Evolutionary conservation across 1,140 invertebrate species (phyloP).

Genomic region (Drosophila nigrodunni): DNA sequence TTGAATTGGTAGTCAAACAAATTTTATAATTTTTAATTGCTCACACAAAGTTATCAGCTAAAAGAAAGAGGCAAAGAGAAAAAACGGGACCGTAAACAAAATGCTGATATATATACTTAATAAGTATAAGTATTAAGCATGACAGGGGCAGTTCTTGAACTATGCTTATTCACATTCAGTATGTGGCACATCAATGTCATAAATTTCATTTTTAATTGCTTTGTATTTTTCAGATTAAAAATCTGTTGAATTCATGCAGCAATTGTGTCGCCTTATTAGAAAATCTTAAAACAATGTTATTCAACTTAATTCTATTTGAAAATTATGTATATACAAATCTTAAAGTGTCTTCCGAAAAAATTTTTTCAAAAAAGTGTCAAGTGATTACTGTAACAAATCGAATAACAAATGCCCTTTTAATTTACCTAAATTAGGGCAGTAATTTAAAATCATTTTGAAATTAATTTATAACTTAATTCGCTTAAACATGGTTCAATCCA

Average conservation of each 20-base stretch:
- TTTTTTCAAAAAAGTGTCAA: conserved; percentile 46
- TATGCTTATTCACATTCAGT: neutral
- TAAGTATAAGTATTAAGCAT: conserved; percentile 1
- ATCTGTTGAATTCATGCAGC: conserved; percentile 26
- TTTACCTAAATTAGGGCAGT: no score
- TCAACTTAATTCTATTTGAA: neutral
- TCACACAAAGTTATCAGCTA: conserved; percentile 53
- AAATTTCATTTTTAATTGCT: conserved; percentile 75
- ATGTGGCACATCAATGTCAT: conserved; percentile 68
- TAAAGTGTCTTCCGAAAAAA: conserved; percentile 1
- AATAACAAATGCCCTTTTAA: no score
- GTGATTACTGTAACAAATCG: neutral
- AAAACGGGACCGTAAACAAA: conserved; percentile 45
- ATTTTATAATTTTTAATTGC: conserved; percentile 71
- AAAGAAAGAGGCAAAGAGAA: neutral
- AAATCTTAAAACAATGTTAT: conserved; percentile 48
- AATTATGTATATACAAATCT: conserved; percentile 18
- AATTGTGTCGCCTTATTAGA: conserved; percentile 57
- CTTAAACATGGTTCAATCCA: no score
- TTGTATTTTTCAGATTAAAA: conserved; percentile 63
- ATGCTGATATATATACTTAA: conserved; percentile 26
- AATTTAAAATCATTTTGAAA: no score
- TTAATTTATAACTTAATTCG: no score
- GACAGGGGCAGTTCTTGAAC: conserved; percentile 53
- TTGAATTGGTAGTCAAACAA: conserved; percentile 54